Percentiles rank a stretch among this genome's conserved stretches.
Evolutionary conservation across 2,797 vertebrate species (phyloP).

Genomic region (Monodelphis domestica): DNA sequence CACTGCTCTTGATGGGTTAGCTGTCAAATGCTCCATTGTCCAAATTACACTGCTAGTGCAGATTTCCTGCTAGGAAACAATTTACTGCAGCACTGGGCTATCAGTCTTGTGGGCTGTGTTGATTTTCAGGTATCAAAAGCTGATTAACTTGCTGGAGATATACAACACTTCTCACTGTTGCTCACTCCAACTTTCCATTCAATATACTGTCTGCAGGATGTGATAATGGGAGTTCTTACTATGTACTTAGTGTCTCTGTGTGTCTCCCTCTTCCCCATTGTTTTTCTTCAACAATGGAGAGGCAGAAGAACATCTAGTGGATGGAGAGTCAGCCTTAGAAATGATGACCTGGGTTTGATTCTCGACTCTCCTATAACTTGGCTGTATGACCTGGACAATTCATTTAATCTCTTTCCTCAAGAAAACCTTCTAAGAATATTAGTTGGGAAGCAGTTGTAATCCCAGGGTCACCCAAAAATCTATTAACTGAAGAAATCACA

Average conservation of each 20-base stretch:
- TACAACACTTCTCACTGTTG: constrained; percentile 49
- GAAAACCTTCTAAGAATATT: not conserved
- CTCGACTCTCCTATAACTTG: not conserved
- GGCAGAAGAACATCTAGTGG: not conserved
- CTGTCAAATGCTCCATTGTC: constrained; percentile 93
- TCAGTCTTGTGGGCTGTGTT: constrained; percentile 72
- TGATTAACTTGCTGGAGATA: constrained; percentile 76
- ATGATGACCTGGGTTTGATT: not conserved
- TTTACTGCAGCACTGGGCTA: constrained; percentile 82
- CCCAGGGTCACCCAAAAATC: not conserved
- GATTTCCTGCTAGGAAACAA: constrained; percentile 90
- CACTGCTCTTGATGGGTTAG: constrained; percentile 87
- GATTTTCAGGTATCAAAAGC: constrained; percentile 78
- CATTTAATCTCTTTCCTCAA: not conserved
- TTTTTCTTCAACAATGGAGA: not conserved
- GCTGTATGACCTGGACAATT: not conserved
- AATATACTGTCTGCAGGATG: constrained; percentile 52
- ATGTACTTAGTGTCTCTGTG: not conserved
- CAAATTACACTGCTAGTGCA: constrained; percentile 89
- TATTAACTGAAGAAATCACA: not conserved
- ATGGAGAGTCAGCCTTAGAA: not conserved
- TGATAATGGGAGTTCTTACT: constrained; percentile 41
- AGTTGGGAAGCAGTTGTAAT: not conserved
- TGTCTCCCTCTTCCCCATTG: too few relatives aligned
- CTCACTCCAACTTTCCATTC: constrained; percentile 66